Conservation (phyloP, 2,113 vertebrate genomes). For the Phoxinus phoxinus region DNA sequence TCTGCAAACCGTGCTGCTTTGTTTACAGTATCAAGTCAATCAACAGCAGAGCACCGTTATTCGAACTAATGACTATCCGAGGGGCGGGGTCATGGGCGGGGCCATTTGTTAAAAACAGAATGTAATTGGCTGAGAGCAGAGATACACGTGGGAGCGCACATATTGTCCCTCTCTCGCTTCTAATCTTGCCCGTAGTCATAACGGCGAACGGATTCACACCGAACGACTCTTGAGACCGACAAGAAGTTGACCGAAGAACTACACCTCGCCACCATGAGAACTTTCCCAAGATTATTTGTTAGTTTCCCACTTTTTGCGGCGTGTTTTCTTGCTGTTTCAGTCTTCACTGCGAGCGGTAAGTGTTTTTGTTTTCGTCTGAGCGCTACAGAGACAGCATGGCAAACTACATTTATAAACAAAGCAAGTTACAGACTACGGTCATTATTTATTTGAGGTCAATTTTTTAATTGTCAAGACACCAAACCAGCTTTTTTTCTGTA, state of each 20-base stretch:
- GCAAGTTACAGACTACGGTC: neutral
- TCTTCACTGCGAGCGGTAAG: constrained; percentile 69
- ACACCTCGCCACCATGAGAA: constrained; percentile 64
- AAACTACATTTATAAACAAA: constrained; percentile 26
- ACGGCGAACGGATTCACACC: neutral
- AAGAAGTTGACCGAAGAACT: neutral
- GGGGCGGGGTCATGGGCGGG: constrained; percentile 54
- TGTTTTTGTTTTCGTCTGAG: constrained; percentile 29
- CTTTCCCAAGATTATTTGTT: constrained; percentile 34
- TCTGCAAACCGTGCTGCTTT: constrained; percentile 8
- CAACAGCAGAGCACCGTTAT: constrained; percentile 4
- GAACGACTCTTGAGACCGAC: constrained; percentile 8
- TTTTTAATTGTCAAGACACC: neutral
- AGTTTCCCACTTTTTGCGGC: constrained; percentile 63
- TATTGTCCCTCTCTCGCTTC: constrained; percentile 28
- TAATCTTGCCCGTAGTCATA: constrained; percentile 42
- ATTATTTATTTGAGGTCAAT: neutral
- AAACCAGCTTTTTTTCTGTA: neutral
- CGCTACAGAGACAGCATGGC: neutral
- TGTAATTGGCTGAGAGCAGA: constrained; percentile 68
- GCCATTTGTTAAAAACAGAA: constrained; percentile 50
- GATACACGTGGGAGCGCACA: constrained; percentile 69
- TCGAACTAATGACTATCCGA: neutral
- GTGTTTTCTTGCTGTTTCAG: constrained; percentile 58
- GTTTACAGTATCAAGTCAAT: constrained; percentile 39